phyloP scores from a whole-genome alignment of 2,888 invertebrate genomes.

The Pseudoips prasinana region DNA sequence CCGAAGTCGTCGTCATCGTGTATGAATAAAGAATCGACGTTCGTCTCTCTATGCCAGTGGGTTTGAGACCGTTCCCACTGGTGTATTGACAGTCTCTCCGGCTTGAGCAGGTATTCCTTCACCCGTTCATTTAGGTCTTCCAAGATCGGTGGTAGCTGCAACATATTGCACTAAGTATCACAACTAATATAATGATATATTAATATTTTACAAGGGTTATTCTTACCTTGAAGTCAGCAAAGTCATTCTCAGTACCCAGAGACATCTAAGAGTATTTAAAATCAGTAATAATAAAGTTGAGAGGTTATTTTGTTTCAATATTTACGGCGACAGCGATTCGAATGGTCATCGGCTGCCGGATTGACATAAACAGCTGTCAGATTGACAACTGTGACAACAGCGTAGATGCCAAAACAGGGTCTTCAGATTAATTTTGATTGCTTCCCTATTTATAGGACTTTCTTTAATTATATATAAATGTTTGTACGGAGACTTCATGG shows the following conservation, averaged over 20 bases:
- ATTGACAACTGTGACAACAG: no score
- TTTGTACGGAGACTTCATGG: no score
- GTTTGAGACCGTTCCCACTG: constrained; percentile 85
- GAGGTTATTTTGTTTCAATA: constrained; percentile 15
- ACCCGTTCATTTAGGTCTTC: constrained; percentile 84
- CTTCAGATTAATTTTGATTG: no score
- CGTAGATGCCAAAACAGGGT: no score
- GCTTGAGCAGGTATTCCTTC: constrained; percentile 84
- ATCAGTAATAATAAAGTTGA: neutral
- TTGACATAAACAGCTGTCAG: no score
- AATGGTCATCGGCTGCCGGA: no score
- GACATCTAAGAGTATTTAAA: constrained; percentile 39
- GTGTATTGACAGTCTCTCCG: constrained; percentile 88
- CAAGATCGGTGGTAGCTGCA: constrained; percentile 84
- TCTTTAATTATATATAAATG: no score
- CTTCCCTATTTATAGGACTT: no score
- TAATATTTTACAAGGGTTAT: neutral
- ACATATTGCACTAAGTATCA: constrained; percentile 30
- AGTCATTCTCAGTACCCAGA: constrained; percentile 43
- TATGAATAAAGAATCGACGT: constrained; percentile 77
- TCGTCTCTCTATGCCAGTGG: constrained; percentile 83
- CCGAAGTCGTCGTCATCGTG: constrained; percentile 64
- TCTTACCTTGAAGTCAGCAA: constrained; percentile 53
- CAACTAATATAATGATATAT: neutral
- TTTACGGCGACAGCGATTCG: constrained; percentile 3